Conservation (phyloP, 30 jellyfish, hydroid and myxozoan genomes). For the Aurelia sp. region DNA sequence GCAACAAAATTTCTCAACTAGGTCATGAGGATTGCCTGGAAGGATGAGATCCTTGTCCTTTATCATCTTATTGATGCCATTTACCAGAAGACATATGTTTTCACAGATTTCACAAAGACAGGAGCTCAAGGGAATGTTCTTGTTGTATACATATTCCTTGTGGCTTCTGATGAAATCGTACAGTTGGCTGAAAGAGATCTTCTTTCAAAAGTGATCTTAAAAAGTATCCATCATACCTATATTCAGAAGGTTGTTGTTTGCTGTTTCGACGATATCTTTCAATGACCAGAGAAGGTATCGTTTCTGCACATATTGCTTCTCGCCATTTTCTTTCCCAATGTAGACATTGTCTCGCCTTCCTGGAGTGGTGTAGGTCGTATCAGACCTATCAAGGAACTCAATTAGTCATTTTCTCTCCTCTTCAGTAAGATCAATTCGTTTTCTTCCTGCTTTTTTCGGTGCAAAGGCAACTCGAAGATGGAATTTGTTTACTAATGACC, state of each 20-base stretch:
- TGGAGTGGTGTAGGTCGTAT: constrained; percentile 12
- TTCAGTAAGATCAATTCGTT: neutral
- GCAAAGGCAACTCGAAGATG: constrained; percentile 4
- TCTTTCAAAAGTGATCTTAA: constrained; percentile 8
- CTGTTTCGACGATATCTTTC: constrained; percentile 34
- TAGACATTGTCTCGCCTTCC: constrained; percentile 15
- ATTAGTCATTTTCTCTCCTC: constrained; percentile 25
- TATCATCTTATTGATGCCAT: constrained; percentile 25
- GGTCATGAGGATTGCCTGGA: constrained; percentile 13
- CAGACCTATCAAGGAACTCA: constrained; percentile 8
- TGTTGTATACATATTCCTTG: constrained; percentile 28
- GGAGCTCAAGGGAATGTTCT: constrained; percentile 33
- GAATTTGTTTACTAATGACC: constrained; percentile 20
- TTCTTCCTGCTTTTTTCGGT: constrained; percentile 6
- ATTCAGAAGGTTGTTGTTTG: constrained; percentile 7
- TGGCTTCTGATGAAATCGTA: constrained; percentile 16
- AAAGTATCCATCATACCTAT: constrained; percentile 6
- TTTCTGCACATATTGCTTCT: constrained; percentile 46
- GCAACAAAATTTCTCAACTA: constrained; percentile 27
- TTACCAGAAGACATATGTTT: constrained; percentile 32
- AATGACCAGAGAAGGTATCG: constrained; percentile 55
- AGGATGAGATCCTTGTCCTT: neutral
- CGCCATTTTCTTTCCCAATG: constrained; percentile 54
- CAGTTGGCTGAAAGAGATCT: neutral
- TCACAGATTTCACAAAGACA: constrained; percentile 64